phyloP scores from a whole-genome alignment of 2,113 vertebrate genomes.

The Polypterus senegalus region DNA sequence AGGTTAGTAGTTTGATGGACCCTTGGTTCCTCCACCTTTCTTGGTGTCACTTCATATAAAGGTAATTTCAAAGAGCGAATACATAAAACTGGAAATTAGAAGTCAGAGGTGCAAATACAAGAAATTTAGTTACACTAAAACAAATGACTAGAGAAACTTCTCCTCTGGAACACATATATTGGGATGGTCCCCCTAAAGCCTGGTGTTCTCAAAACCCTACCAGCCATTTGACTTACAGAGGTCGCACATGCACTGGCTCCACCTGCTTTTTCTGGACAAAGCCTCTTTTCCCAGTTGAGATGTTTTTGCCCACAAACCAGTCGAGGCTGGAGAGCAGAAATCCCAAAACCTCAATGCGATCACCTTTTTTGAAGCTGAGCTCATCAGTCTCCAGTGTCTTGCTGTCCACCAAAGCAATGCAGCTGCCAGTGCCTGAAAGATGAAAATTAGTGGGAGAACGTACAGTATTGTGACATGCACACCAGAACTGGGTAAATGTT shows the following conservation, averaged over 20 bases:
- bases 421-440: conserved; percentile 66
- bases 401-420: conserved; percentile 55
- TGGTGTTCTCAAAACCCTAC: conserved; percentile 3
- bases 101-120: too few relatives aligned
- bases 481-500: too few relatives aligned
- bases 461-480: too few relatives aligned
- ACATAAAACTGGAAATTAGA: too few relatives aligned
- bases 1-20: too few relatives aligned
- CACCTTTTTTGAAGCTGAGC: conserved; percentile 65
- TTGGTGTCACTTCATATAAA: too few relatives aligned
- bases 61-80: too few relatives aligned
- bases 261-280: conserved; percentile 65
- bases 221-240: conserved; percentile 57
- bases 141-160: too few relatives aligned
- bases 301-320: conserved; percentile 70
- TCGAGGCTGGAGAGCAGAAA: conserved; percentile 66
- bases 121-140: too few relatives aligned
- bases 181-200: too few relatives aligned
- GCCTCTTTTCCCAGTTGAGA: conserved; percentile 55
- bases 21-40: too few relatives aligned
- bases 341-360: conserved; percentile 67
- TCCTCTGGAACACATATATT: too few relatives aligned
- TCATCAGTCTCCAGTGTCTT: conserved; percentile 58
- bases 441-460: neutral
- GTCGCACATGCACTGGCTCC: conserved; percentile 43